These are phyloP conservation scores for Suillia variegata DNA, from an alignment of 2,888 invertebrate genomes.

Conservation along the genomic window DNA sequence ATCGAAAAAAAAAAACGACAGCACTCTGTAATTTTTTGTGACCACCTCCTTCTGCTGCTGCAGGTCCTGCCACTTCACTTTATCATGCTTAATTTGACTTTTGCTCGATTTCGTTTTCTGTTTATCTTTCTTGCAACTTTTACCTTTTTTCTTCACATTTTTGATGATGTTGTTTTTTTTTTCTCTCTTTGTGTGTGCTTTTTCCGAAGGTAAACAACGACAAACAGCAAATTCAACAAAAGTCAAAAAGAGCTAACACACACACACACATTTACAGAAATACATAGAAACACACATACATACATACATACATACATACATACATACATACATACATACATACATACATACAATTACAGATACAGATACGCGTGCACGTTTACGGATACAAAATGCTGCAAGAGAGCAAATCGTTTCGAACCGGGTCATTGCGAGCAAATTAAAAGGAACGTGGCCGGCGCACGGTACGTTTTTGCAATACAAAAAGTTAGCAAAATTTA, in stretches of 20 bases:
- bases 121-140: not conserved
- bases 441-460: slow-evolving; percentile 43
- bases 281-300: no score
- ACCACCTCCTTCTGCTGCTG: no score
- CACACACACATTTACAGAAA: not conserved
- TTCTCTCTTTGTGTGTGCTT: not conserved
- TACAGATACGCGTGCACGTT: not conserved
- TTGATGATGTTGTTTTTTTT: no score
- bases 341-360: not conserved
- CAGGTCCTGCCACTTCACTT: not conserved
- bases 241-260: not conserved
- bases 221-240: not conserved
- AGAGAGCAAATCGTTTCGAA: slow-evolving; percentile 33
- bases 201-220: not conserved
- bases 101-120: not conserved
- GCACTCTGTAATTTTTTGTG: no score
- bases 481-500: no score
- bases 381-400: not conserved
- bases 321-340: no score
- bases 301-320: no score
- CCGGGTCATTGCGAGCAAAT: slow-evolving; percentile 46
- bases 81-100: slow-evolving; percentile 3
- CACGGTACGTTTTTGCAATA: no score
- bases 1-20: no score
- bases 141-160: not conserved